phyloP scores from a whole-genome alignment of 35 echinoderm and acorn worm species.

The Diadema setosum region DNA sequence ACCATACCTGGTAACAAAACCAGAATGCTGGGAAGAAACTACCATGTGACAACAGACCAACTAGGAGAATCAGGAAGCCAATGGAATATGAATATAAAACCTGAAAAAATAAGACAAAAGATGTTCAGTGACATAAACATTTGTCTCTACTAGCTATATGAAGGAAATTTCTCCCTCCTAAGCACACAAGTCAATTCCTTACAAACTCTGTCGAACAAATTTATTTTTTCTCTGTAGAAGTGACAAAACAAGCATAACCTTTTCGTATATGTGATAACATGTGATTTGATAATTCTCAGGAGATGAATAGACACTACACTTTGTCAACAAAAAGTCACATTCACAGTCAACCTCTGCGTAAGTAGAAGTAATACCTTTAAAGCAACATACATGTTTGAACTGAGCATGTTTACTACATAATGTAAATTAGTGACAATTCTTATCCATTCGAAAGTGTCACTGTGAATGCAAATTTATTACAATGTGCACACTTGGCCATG shows the following conservation, averaged over 20 bases:
- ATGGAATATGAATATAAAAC: conserved; percentile 91
- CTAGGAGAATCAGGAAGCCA: conserved; percentile 68
- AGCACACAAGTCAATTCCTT: neutral
- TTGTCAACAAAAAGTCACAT: no score
- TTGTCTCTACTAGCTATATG: neutral
- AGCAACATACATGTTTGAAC: neutral
- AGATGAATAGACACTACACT: no score
- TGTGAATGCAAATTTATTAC: neutral
- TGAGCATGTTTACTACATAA: no score
- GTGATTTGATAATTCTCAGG: no score
- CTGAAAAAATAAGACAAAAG: conserved; percentile 38
- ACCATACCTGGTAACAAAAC: conserved; percentile 71
- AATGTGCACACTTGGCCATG: neutral
- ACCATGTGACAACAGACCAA: conserved; percentile 61
- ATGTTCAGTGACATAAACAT: neutral
- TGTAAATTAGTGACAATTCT: neutral
- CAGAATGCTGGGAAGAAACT: conserved; percentile 52
- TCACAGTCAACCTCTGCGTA: neutral
- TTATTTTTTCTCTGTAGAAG: neutral
- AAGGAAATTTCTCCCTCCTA: neutral
- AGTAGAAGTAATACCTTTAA: neutral
- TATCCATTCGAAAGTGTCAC: neutral
- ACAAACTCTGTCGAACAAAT: neutral
- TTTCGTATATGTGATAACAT: no score
- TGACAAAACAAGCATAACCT: neutral